Conservation (phyloP, 1,140 invertebrate species). For the Mamestra configurata region DNA sequence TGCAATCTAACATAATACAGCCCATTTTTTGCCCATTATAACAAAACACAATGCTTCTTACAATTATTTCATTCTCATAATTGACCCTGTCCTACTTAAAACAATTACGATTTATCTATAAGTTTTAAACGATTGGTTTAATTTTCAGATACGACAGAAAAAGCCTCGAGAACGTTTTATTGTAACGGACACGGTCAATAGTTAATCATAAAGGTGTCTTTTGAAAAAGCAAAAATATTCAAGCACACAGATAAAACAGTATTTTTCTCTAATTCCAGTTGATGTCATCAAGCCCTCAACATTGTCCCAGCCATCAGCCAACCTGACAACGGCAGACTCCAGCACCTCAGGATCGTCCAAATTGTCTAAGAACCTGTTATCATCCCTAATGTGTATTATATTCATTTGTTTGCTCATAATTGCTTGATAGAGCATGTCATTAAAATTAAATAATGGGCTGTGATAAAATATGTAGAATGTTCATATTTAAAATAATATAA, state of each 20-base stretch:
- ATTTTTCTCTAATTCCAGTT: conserved; percentile 68
- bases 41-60: too few relatives aligned
- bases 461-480: conserved; percentile 76
- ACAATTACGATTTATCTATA: too few relatives aligned
- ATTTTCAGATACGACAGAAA: background rate
- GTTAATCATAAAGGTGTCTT: background rate
- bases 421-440: conserved; percentile 63
- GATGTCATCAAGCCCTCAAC: conserved; percentile 73
- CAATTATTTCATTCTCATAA: background rate
- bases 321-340: conserved; percentile 64
- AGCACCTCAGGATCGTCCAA: conserved; percentile 59
- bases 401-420: conserved; percentile 53
- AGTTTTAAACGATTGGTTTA: background rate
- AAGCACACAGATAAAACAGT: background rate
- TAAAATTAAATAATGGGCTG: conserved; percentile 74
- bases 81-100: background rate
- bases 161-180: background rate
- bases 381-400: conserved; percentile 49
- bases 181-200: background rate
- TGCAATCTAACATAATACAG: too few relatives aligned
- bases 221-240: background rate
- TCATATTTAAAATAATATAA: conserved; percentile 50
- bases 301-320: conserved; percentile 65
- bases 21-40: background rate
- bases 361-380: conserved; percentile 8